Evolutionary conservation across 2,113 vertebrate genomes (phyloP).

Genomic region (Entomyzon cyanotis): DNA sequence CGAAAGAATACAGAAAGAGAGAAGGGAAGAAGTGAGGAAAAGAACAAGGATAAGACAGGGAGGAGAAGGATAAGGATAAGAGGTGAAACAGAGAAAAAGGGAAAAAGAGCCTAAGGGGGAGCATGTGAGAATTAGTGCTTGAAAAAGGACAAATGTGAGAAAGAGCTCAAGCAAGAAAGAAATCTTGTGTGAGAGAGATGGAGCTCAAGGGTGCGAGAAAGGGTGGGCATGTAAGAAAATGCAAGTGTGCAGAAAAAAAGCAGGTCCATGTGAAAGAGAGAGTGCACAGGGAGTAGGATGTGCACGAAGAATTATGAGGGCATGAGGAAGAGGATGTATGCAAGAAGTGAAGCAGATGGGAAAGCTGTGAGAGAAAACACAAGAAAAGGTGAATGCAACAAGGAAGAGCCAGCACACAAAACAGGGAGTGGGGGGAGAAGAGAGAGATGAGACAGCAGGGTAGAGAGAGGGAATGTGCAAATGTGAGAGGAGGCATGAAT

Average conservation of each 20-base stretch:
- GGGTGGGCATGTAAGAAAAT: background rate
- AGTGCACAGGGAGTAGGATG: background rate
- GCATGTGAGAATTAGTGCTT: background rate
- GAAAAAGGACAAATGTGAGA: background rate
- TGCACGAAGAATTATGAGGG: background rate
- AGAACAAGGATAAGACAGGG: background rate
- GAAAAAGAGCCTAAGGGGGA: no score
- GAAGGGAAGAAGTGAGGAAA: background rate
- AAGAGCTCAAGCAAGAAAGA: background rate
- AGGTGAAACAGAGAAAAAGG: background rate
- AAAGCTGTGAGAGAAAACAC: background rate
- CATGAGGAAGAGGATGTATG: background rate
- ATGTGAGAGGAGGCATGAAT: accelerated
- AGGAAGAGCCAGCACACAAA: background rate
- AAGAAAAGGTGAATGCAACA: background rate
- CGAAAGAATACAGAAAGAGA: background rate
- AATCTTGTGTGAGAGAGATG: background rate
- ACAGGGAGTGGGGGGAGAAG: accelerated
- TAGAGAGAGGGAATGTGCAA: background rate
- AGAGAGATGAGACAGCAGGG: background rate
- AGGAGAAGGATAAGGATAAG: background rate
- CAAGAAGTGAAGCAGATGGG: background rate
- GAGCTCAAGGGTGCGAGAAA: background rate
- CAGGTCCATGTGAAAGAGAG: background rate
- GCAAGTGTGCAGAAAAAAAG: background rate